A percentile compares a stretch with the other conserved stretches of the same genome.
phyloP scores from a whole-genome alignment of 2,888 invertebrate species.

The Agonopterix subpropinquella region DNA sequence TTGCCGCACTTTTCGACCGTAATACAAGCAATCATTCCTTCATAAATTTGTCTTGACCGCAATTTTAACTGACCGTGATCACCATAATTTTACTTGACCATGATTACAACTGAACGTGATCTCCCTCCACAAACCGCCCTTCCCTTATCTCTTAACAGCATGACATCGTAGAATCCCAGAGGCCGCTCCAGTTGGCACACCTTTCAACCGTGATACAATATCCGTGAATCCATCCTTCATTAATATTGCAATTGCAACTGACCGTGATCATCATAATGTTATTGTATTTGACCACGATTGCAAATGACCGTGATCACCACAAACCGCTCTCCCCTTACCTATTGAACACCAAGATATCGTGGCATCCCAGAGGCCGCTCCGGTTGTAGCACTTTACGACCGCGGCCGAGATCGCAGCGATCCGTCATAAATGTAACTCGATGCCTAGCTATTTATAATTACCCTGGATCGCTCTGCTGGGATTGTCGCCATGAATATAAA shows the following conservation, averaged over 20 bases:
- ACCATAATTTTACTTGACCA: too few relatives aligned
- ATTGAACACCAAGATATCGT: neutral
- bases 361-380: slow-evolving; percentile 2
- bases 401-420: slow-evolving; percentile 11
- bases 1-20: slow-evolving; percentile 12
- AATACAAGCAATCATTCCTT: slow-evolving; percentile 12
- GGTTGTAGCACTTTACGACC: slow-evolving; percentile 13
- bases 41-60: too few relatives aligned
- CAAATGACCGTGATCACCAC: neutral
- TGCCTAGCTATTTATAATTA: slow-evolving; percentile 33
- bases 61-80: neutral
- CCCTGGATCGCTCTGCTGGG: slow-evolving; percentile 20
- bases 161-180: neutral
- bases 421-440: slow-evolving; percentile 22
- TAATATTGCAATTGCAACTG: neutral
- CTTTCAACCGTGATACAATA: slow-evolving; percentile 16
- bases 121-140: neutral
- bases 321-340: neutral
- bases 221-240: slow-evolving; percentile 12
- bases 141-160: slow-evolving; percentile 1
- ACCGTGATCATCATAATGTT: too few relatives aligned
- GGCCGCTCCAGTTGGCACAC: slow-evolving; percentile 5
- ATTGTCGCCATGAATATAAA: slow-evolving; percentile 12
- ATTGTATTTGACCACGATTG: neutral
- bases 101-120: neutral